Evolutionary conservation across 2,113 vertebrate species (phyloP), one percentile per base, ranked within the genome.

Genomic region (Peucedramus taeniatus): DNA sequence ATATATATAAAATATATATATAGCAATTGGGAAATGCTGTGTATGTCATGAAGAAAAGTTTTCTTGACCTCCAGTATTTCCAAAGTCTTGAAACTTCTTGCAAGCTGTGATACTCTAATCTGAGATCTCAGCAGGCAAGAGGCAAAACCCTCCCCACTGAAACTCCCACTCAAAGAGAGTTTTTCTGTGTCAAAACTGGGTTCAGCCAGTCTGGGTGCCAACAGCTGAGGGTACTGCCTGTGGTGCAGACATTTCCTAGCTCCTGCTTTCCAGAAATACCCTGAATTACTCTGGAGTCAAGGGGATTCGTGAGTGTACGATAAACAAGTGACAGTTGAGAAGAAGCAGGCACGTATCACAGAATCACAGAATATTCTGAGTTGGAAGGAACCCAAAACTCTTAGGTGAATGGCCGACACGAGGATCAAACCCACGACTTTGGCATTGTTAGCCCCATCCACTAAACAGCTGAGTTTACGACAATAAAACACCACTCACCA

Each of bases 401-500:
- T 42, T 35, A 12, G 40, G 13, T 30, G 42, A 39, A n/a, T 49
- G 15, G 15, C 3, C 11, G 13, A 12, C 10, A 24, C 7, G 11
- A 26, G 20, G 24, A 40, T 42, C 30, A 59, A 42, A 42, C 7
- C 9, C 45, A 42, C 45, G 60, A 15, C 15, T n/a, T 13, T 40
- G 50, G 10, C n/a, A 24, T 47, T 54, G n/a, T n/a, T 47, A 56
- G 40, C 8, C 22, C 10, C 44, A 50, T 3, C 11, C 11, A 50
- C 26, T 35, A 50, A 27, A 17, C 8, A 31, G 6, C 20, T 0
- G 0, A 42, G 21, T 19, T 75, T 21, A 15, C 9, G 23, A 18
- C 23, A 33, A 19, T 56, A 74, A 47, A 9, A 0, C 11, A 33
- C 7, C 23, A 10, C 18, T 56, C 19, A n/a, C 6, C 20, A 28